Evolutionary conservation across 2,113 vertebrate genomes (phyloP), one percentile per base, ranked within the genome.

Genomic region (Ptilorrhoa leucosticta): DNA sequence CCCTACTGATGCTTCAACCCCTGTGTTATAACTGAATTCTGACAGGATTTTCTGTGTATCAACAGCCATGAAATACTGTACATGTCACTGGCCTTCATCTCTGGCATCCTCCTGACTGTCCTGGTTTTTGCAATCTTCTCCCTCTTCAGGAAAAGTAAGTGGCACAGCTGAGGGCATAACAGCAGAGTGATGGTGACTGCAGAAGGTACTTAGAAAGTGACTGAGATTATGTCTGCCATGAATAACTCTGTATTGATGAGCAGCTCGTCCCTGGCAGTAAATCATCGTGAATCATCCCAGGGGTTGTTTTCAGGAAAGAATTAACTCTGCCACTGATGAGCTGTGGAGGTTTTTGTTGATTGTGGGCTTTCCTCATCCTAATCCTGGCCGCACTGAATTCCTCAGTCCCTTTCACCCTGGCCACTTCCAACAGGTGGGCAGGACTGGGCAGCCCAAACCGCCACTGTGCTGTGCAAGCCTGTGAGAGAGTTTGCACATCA

Each of bases 121-220:
- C 48, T 98, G 53, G 30, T 97, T 5, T 45, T 71, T 73, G 82
- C 37, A 28, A 1, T 97, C 51, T 5, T 96, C 95, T 65, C 2
- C 70, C 35, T 98, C 56, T 19, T 89, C 86, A 53, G 80, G 48
- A 98, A 90, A 94, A 53, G 98, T 98, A 90, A 98, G 98, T 95
- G 82, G 12, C 45, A 30, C 45, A 15, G 18, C 2, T 0, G 3
- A 42, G 79, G 42, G 26, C 45, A 3, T 10, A 17, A 7, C 3
- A 6, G 58, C 58, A 63, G 83, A 8, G 3, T 1, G 37, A 4
- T 7, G 24, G 21, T 30, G 56, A 8, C 61, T 47, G 3, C 33
- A 57, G 26, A 10, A 51, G 8, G 39, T n/a, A 1, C 31, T 66
- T 15, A 26, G 33, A 17, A 47, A 73, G 33, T 31, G 39, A 15